Evolutionary conservation across 2,888 invertebrate species (phyloP), one percentile per base, ranked within the genome.

Genomic region (Congeria kusceri): DNA sequence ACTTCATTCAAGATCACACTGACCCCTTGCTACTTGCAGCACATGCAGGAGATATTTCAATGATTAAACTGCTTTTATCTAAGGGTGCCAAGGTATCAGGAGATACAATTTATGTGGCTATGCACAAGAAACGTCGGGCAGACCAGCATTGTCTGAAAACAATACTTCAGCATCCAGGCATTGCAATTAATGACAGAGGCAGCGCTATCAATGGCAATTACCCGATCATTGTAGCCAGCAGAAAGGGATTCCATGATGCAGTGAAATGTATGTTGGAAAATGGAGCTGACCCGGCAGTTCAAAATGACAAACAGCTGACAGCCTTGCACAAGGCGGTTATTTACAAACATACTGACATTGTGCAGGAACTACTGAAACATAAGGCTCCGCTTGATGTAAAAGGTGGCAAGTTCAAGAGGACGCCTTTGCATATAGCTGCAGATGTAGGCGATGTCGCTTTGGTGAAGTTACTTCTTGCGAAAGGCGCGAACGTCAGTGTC

Each of bases 101-200:
- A 20, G 62, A 76, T n/a, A 39, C 70, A 20, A n/a, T 76, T 3
- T 61, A 65, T 27, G 65, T 76, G 18, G 70, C 76, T 27, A 57
- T 57, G n/a, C 71, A 71, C 28, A 44, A 20, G 46, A 18, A 18
- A 58, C 27, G 27, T 7, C 27, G 23, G 0, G 18, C 32, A 7
- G 53, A 53, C 20, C 25, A 20, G n/a, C 13, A 53, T 25, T 23
- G 25, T 20, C 28, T 71, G 1, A 20, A 44, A 28, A n/a, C 32
- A 25, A 27, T 71, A 1, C 47, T 71, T 27, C 13, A 46, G 15
- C 11, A 53, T 20, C 27, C 18, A 11, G 32, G 15, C 7, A 56
- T 23, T 4, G 23, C 49, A 4, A 29, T 66, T 15, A 66, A 66
- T 56, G 66, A 66, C 39, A 56, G 25, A 49, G 47, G 46, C 1